Evolutionary conservation across 2,797 vertebrate species (phyloP), one percentile per base, ranked within the genome.

Genomic region (Darevskia nairensis): DNA sequence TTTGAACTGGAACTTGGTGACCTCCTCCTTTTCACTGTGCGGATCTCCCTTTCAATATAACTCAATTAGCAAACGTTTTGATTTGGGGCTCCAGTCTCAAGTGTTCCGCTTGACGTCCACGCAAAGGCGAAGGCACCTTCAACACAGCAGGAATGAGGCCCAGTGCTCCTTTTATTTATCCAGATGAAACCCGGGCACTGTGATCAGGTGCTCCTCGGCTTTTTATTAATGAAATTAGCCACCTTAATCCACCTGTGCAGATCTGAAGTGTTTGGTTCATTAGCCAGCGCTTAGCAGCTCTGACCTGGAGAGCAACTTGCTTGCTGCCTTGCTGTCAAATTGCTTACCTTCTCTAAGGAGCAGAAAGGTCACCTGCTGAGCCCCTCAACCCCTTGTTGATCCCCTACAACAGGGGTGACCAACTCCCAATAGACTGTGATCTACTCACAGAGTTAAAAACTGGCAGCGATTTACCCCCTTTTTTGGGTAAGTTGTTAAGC

Each of bases 251-350:
- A 29, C 29, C 9, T 39, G 39, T 6, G 39, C 77, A 27, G 25
- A 90, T 91, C 80, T 46, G 64, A 44, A 83, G 39, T n/a, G 80
- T 88, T 86, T 86, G 82, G 27, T 29, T 82, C 35, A 82, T 85
- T 80, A 80, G 72, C n/a, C 32, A 21, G 76, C 11, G 27, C 79
- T 90, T 85, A 55, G 74, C 39, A 59, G 72, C 84, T 75, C 66
- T 82, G 76, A 55, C 80, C 82, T 78, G 1, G 80, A 85, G 55
- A 50, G 71, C 46, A 44, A 46, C 59, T 76, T 10, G 29, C 69
- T 44, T 19, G 11, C 23, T 77, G 68, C 39, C n/a, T 69, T 8
- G 84, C 27, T 2, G 9, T 2, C 6, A 77, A 71, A 71, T 44
- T 72, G 66, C 29, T 68, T 68, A 55, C 46, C 72, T 86, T 84